Evolutionary conservation across 2,113 vertebrate genomes (phyloP).

Genomic region (Oncorhynchus kisutch): DNA sequence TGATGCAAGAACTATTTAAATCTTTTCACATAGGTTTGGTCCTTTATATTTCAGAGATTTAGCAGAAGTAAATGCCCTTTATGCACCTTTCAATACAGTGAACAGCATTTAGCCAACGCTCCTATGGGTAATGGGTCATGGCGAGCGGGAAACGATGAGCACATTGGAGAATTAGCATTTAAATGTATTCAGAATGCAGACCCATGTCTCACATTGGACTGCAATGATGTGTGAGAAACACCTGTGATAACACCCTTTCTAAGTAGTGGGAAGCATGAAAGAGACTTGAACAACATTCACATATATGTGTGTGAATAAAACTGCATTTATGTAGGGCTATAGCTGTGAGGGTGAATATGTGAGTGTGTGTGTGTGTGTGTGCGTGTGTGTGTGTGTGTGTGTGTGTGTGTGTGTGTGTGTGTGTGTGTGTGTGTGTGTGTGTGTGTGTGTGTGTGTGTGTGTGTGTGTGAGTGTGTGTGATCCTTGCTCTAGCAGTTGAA

Average conservation of each 20-base stretch:
- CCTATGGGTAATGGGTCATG: neutral
- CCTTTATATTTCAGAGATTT: too few relatives aligned
- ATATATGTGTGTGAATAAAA: neutral
- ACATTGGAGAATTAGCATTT: neutral
- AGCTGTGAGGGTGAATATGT: neutral
- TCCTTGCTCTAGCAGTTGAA: constrained; percentile 9
- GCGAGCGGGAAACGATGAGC: neutral
- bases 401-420: too few relatives aligned
- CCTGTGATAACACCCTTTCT: neutral
- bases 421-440: neutral
- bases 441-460: too few relatives aligned
- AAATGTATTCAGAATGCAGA: neutral
- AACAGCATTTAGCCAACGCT: too few relatives aligned
- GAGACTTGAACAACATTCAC: neutral
- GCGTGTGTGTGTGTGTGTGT: too few relatives aligned
- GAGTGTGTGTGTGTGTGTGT: too few relatives aligned
- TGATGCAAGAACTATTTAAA: too few relatives aligned
- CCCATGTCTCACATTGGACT: neutral
- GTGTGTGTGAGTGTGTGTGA: neutral
- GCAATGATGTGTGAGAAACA: neutral
- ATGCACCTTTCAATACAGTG: too few relatives aligned
- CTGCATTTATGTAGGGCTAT: neutral
- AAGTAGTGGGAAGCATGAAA: neutral
- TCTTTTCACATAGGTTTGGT: too few relatives aligned
- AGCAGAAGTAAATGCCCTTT: too few relatives aligned